Evolutionary conservation across 2,113 vertebrate species (phyloP).

Genomic region (Mirounga angustirostris): DNA sequence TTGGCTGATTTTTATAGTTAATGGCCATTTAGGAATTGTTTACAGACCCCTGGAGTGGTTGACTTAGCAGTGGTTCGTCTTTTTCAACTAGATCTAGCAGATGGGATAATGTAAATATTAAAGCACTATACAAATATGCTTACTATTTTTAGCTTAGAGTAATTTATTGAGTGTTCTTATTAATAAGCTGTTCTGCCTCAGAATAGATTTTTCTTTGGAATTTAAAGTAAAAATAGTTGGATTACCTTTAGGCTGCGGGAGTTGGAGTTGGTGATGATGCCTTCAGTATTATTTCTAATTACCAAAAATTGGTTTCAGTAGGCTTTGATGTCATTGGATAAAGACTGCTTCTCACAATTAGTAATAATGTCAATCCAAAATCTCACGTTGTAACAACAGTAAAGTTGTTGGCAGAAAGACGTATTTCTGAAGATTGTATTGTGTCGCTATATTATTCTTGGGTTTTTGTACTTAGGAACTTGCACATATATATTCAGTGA

Average conservation of each 20-base stretch:
- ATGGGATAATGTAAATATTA: slow-evolving; percentile 19
- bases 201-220: background rate
- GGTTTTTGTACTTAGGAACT: slow-evolving; percentile 31
- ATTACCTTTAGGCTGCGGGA: background rate
- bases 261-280: background rate
- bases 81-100: background rate
- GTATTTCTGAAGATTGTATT: slow-evolving; percentile 12
- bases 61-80: background rate
- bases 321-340: slow-evolving; percentile 17
- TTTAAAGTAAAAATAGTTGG: slow-evolving; percentile 46
- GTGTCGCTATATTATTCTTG: slow-evolving; percentile 15
- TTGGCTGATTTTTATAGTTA: slow-evolving; percentile 18
- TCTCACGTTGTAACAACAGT: background rate
- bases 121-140: background rate
- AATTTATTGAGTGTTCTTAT: slow-evolving; percentile 53
- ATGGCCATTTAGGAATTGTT: slow-evolving; percentile 43
- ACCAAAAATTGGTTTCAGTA: slow-evolving; percentile 38
- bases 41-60: background rate
- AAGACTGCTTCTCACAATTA: background rate
- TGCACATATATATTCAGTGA: background rate
- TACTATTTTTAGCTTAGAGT: slow-evolving; percentile 49
- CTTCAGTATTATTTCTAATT: slow-evolving; percentile 2
- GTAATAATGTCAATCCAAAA: slow-evolving; percentile 25
- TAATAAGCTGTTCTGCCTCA: background rate
- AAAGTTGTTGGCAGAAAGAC: slow-evolving; percentile 9